Evolutionary conservation across 2,888 invertebrate species (phyloP).

Genomic region (Phalangium opilio): DNA sequence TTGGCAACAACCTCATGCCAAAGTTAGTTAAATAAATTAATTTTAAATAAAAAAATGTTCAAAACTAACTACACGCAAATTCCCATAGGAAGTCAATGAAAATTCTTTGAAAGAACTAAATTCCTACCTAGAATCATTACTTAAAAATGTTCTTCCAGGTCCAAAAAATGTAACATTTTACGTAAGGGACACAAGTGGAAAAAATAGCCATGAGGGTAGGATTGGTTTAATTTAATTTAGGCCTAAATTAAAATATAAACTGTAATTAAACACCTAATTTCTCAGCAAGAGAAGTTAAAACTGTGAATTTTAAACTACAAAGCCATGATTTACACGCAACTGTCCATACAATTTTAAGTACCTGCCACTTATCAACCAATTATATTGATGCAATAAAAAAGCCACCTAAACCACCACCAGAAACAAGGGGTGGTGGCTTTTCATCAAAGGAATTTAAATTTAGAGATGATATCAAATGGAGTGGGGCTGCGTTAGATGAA

Average conservation of each 20-base stretch:
- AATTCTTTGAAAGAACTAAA: constrained; percentile 74
- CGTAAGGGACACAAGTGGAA: constrained; percentile 37
- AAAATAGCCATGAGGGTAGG: constrained; percentile 5
- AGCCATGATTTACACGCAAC: constrained; percentile 52
- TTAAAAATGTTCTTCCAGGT: constrained; percentile 41
- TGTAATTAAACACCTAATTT: too few species aligned
- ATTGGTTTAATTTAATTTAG: too few species aligned
- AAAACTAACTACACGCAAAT: too few species aligned
- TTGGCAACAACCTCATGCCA: constrained; percentile 74
- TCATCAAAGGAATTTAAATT: neutral
- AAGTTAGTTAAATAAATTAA: constrained; percentile 48
- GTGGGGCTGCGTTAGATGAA: too few species aligned
- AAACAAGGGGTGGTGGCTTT: neutral
- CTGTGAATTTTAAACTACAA: constrained; percentile 53
- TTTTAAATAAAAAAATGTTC: too few species aligned
- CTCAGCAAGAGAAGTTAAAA: constrained; percentile 17
- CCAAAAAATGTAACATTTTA: constrained; percentile 61
- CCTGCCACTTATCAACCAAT: constrained; percentile 70
- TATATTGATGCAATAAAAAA: constrained; percentile 49
- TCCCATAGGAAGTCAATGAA: constrained; percentile 63
- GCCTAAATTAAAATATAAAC: too few species aligned
- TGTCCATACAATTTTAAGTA: constrained; percentile 56
- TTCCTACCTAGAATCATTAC: constrained; percentile 59
- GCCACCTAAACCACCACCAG: neutral
- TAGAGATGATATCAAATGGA: neutral